Base-by-base conservation (phyloP, 1,140 invertebrate species). In the Anoplolepis gracilipes region DNA sequence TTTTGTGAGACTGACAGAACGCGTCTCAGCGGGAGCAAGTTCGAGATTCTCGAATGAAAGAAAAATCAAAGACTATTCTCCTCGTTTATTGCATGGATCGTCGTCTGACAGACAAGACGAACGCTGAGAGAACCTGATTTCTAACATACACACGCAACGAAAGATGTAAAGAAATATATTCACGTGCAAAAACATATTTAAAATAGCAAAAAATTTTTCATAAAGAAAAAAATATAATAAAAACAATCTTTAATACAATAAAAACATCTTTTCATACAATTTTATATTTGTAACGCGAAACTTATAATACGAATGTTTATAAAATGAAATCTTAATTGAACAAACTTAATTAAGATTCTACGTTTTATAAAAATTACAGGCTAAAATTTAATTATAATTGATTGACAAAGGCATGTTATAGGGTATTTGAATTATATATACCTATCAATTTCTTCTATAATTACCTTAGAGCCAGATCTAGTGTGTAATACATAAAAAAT, bases 1-100 rank as follows among this genome's bases (percentile, higher is more conserved):
- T 85, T 85, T 87, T 67, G 28, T n/a, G 33, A 22, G n/a, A 57
- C 53, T 81, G 42, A 72, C 33, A 62, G 67, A 53, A 61, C 11
- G 39, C 30, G 36, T 46, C 36, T 46, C 46, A 22, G 69, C 42
- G 62, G 16, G 46, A 79, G 36, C 72, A 25, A 30, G 19, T 53
- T 19, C 25, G 46, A 79, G 33, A 55, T 22, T 85, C 62, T 78
- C 49, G 22, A 3, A 19, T 16, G 42, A 0, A 16, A 49, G 19
- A 81, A 81, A 81, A 81, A 72, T 81, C 53, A 8, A 25, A 16
- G n/a, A 22, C 36, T n/a, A 57, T 81, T 72, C 36, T 69, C 22
- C 42, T 79, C 22, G 42, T 69, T 49, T 67, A 78, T 36, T 65
- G 28, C 28, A 11, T 42, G 39, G 28, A 78, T 64, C 61, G 42